Conservation (phyloP, 2,888 invertebrate species). For the Sturmia bella region DNA sequence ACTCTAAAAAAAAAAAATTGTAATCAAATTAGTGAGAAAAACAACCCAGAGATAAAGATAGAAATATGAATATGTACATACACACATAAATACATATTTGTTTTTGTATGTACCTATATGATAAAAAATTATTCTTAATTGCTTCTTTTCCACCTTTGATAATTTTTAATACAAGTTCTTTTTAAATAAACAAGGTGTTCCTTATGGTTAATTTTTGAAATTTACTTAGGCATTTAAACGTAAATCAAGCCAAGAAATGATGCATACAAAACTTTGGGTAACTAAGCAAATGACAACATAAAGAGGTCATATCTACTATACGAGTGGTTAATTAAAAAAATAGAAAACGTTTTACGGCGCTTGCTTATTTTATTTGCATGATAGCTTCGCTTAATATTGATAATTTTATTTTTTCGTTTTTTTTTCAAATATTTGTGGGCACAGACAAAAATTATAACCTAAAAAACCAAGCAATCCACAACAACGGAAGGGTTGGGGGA, state of each 20-base stretch:
- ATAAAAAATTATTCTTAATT: conserved; percentile 43
- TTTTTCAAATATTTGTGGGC: conserved; percentile 29
- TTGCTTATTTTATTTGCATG: conserved; percentile 51
- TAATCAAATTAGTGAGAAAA: conserved; percentile 23
- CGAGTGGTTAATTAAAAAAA: conserved; percentile 45
- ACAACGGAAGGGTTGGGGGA: not conserved
- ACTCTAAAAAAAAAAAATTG: conserved; percentile 45
- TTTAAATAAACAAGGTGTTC: too few relatives aligned
- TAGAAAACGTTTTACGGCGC: conserved; percentile 64
- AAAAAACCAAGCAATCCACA: conserved; percentile 39
- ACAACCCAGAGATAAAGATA: conserved; percentile 54
- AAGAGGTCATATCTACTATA: conserved; percentile 65
- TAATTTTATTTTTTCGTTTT: too few relatives aligned
- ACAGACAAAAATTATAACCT: conserved; percentile 62
- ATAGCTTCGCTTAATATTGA: conserved; percentile 44
- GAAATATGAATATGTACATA: not conserved
- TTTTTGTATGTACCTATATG: not conserved
- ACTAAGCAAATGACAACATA: conserved; percentile 36
- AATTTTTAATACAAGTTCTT: too few relatives aligned
- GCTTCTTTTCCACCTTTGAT: conserved; percentile 32
- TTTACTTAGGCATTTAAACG: not conserved
- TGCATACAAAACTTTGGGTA: conserved; percentile 9
- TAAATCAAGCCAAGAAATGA: conserved; percentile 3
- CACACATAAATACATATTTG: not conserved
- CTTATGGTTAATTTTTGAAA: not conserved